These are phyloP conservation scores for Ceraclea dissimilis DNA, from an alignment of 2,888 invertebrate species.

Conservation along the genomic window DNA sequence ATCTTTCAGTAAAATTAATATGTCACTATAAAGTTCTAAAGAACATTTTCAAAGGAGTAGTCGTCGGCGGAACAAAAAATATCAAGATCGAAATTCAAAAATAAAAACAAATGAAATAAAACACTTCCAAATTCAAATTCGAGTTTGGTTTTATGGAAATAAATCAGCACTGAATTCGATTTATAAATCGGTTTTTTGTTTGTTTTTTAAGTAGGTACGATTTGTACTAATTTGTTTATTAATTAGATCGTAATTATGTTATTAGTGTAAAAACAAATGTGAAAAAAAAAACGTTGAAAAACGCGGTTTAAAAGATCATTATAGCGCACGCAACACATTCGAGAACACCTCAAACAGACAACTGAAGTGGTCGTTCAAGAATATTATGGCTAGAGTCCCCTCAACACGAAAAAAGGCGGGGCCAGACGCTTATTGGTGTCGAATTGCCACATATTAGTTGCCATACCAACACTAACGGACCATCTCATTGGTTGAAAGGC, in stretches of 20 bases:
- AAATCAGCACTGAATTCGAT: too few relatives aligned
- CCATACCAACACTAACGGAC: conserved; percentile 26
- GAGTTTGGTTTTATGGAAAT: too few relatives aligned
- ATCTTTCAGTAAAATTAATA: too few relatives aligned
- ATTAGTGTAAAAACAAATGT: neutral
- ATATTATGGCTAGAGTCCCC: neutral
- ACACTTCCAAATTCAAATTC: too few relatives aligned
- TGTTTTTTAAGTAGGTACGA: too few relatives aligned
- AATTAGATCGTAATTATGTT: neutral
- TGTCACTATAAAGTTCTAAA: too few relatives aligned
- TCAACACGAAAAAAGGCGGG: conserved; percentile 26
- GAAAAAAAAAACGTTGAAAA: neutral
- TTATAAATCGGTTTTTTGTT: too few relatives aligned
- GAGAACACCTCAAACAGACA: neutral
- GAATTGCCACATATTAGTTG: conserved; percentile 22
- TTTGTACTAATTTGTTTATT: neutral
- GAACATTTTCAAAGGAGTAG: too few relatives aligned
- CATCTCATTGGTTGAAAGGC: conserved; percentile 29
- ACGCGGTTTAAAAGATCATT: neutral
- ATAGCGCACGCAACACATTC: neutral
- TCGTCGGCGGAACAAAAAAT: too few relatives aligned
- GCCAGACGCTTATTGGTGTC: conserved; percentile 28
- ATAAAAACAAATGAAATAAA: too few relatives aligned
- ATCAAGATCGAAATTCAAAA: too few relatives aligned
- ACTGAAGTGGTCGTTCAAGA: conserved; percentile 5